These are phyloP conservation scores for Craterocephalus amniculus DNA, from an alignment of 2,797 vertebrate species.

Conservation along the genomic window DNA sequence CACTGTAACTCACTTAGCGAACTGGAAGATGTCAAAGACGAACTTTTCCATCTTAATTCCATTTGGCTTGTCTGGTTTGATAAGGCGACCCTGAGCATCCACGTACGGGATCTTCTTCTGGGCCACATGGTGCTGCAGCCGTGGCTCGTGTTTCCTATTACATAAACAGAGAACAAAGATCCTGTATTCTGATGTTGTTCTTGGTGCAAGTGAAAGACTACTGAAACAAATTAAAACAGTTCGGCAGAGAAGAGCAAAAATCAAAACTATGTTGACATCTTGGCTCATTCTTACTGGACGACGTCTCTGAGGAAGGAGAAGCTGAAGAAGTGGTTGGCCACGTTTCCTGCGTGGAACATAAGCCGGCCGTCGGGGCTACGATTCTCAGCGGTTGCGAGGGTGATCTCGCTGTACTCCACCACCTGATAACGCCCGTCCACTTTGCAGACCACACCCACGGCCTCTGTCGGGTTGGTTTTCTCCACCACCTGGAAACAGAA, in stretches of 20 bases:
- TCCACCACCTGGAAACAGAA: slow-evolving; percentile 90
- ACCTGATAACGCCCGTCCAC: slow-evolving; percentile 94
- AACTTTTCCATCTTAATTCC: slow-evolving; percentile 99
- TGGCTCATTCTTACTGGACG: slow-evolving; percentile 84
- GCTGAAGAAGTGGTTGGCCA: slow-evolving; percentile 96
- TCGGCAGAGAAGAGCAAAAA: neutral
- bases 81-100: slow-evolving; percentile 83
- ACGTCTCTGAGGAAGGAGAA: slow-evolving; percentile 90
- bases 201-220: neutral
- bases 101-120: slow-evolving; percentile 96
- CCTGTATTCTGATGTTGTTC: slow-evolving; percentile 4
- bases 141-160: slow-evolving; percentile 89
- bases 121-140: slow-evolving; percentile 94
- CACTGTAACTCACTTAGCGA: slow-evolving; percentile 89
- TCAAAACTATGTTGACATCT: neutral
- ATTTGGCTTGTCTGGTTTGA: slow-evolving; percentile 95
- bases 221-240: neutral
- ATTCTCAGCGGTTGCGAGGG: slow-evolving; percentile 89
- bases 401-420: slow-evolving; percentile 98
- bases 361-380: slow-evolving; percentile 90
- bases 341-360: slow-evolving; percentile 92
- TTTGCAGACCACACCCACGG: slow-evolving; percentile 94
- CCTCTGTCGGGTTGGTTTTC: slow-evolving; percentile 96
- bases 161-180: slow-evolving; percentile 16
- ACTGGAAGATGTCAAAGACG: slow-evolving; percentile 99